Base-by-base conservation (phyloP, 1,140 invertebrate genomes). In the Thaumetopoea pityocampa region DNA sequence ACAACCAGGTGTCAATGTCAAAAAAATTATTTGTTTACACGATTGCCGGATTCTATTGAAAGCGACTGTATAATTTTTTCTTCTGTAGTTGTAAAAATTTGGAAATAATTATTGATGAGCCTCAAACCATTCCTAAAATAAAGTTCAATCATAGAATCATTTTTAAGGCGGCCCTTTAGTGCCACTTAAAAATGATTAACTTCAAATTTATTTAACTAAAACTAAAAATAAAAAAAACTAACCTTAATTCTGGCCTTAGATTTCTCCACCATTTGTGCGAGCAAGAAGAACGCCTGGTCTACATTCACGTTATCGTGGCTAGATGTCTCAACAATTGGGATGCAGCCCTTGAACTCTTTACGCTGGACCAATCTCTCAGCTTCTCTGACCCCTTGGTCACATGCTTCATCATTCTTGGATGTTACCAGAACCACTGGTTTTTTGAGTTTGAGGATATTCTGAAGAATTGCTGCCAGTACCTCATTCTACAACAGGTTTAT, bases 231-330 rank as follows among this genome's bases (percentile, higher is more conserved):
- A 4, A 23, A 6, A 35, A 11, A 10, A 52, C 64, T 24, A 16
- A 85, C 85, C 77, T 89, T 89, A 14, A 88, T 85, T 11, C 88
- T 86, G 47, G 87, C 87, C 61, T 89, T 89, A 14, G 87, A 76
- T 57, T 88, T 88, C 74, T 99, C 97, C 44, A 98, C 92, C 77
- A 98, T 90, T 83, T 98, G 96, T 11, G 96, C 96, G 16, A 98
- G 79, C 27, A 96, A 88, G 65, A 98, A 89, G 81, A 99, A 99
- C 4, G 97, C 95, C 47, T 94, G 85, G 70, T 99, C 97, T 8
- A 98, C 94, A 82, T 99, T 99, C 28, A 99, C 95, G 79, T 98
- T 98, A 67, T 98, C 94, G 67, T 98, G 96, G 4, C 97, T 92
- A 6, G 96, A 98, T 0, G 96, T 97, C 87, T 99, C 97, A 18